Conservation (phyloP, 2,888 invertebrate species). For the Abscondita cerata region DNA sequence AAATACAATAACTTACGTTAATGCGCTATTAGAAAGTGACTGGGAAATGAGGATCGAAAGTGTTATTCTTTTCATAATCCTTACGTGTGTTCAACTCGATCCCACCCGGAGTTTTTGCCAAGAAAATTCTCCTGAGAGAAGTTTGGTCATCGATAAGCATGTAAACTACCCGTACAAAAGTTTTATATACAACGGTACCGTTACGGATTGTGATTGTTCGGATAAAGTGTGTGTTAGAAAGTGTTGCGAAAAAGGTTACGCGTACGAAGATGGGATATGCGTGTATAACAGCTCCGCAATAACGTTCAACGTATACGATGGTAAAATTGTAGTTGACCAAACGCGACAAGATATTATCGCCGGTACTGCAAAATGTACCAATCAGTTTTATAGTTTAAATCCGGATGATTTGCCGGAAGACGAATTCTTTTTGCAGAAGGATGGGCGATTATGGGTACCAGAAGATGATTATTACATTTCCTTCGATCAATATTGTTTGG, state of each 20-base stretch:
- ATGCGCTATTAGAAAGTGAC: too few relatives aligned
- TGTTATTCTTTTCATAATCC: too few relatives aligned
- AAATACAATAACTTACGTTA: too few relatives aligned
- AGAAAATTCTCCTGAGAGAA: background rate
- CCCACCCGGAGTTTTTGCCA: background rate
- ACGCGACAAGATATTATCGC: background rate
- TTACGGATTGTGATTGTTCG: background rate
- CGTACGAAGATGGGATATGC: background rate
- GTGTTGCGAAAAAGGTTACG: background rate
- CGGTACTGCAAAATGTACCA: background rate
- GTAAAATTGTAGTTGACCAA: background rate
- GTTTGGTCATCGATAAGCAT: background rate
- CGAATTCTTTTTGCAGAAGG: conserved; percentile 4
- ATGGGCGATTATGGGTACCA: background rate
- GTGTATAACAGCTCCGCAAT: background rate
- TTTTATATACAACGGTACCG: background rate
- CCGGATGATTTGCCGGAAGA: background rate
- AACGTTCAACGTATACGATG: background rate
- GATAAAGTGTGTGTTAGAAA: background rate
- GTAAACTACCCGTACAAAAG: background rate
- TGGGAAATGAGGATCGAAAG: too few relatives aligned
- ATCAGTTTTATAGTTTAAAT: background rate
- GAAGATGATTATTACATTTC: background rate
- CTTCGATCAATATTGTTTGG: background rate
- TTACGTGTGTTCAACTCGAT: too few relatives aligned